Conservation (phyloP, 1,140 invertebrate genomes). For the Magallana angulata region DNA sequence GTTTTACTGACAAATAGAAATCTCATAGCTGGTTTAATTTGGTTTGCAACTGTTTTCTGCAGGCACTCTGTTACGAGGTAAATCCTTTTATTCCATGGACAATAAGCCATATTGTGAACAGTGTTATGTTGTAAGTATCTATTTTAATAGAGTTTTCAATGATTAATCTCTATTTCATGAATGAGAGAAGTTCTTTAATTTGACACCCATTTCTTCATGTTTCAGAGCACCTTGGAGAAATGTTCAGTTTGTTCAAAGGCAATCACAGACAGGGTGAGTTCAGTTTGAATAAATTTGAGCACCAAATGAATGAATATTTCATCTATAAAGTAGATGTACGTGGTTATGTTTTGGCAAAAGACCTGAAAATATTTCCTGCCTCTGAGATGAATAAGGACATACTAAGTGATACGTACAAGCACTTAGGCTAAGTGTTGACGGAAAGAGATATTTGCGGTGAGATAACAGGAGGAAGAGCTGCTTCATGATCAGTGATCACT, state of each 20-base stretch:
- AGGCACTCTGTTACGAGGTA: constrained; percentile 91
- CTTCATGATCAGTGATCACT: neutral
- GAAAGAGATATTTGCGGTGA: neutral
- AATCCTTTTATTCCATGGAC: constrained; percentile 96
- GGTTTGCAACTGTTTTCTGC: no score
- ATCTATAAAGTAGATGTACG: no score
- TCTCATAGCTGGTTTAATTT: no score
- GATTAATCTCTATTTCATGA: neutral
- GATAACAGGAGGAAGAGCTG: neutral
- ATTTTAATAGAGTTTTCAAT: neutral
- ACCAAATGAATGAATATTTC: neutral
- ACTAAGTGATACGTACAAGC: neutral
- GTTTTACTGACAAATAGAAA: no score
- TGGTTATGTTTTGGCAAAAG: no score
- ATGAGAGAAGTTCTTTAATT: neutral
- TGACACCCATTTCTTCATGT: no score
- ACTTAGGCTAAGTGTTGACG: neutral
- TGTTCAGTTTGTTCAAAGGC: constrained; percentile 97
- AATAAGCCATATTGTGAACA: constrained; percentile 96
- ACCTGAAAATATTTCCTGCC: no score
- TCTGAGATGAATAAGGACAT: neutral
- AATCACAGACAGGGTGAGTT: constrained; percentile 88
- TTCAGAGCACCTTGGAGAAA: constrained; percentile 94
- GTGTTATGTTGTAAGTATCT: constrained; percentile 89
- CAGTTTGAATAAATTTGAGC: neutral